Evolutionary conservation across 1,140 invertebrate species (phyloP).

Genomic region (Zaprionus gabonicus): DNA sequence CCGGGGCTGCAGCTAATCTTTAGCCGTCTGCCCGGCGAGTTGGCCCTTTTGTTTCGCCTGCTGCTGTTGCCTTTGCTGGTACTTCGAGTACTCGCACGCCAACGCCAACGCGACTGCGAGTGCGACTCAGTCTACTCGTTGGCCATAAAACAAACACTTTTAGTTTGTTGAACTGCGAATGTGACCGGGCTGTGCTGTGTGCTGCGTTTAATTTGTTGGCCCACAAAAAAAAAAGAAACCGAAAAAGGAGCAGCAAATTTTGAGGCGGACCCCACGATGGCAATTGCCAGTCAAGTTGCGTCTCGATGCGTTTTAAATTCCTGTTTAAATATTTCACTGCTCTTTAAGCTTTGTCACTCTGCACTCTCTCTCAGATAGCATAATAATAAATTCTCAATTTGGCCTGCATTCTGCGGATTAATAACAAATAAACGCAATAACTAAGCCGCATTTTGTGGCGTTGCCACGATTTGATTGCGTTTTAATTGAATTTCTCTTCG

Average conservation of each 20-base stretch:
- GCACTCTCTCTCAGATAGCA: not conserved
- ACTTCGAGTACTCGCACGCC: conserved; percentile 30
- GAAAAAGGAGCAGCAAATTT: conserved; percentile 17
- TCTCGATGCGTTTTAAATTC: conserved; percentile 2
- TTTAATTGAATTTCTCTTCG: conserved; percentile 38
- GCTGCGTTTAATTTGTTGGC: conserved; percentile 71
- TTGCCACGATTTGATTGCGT: conserved; percentile 9
- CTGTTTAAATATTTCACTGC: not conserved
- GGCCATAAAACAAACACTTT: conserved; percentile 79
- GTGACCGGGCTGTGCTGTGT: conserved; percentile 51
- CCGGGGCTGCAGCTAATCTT: conserved; percentile 70
- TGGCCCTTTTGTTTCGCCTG: conserved; percentile 59
- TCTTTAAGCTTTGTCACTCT: not conserved
- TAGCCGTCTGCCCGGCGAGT: conserved; percentile 66
- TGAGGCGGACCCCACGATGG: conserved; percentile 32
- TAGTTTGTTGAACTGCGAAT: conserved; percentile 79
- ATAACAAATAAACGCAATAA: conserved; percentile 14
- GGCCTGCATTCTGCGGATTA: conserved; percentile 1
- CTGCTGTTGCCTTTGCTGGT: too few species aligned
- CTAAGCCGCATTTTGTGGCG: conserved; percentile 11
- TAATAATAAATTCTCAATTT: not conserved
- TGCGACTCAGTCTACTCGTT: conserved; percentile 1
- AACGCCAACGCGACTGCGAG: not conserved
- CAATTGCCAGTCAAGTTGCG: conserved; percentile 38
- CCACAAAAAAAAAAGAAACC: conserved; percentile 27